Base-by-base conservation (phyloP, 2,113 vertebrate species). In the Chaenocephalus aceratus region DNA sequence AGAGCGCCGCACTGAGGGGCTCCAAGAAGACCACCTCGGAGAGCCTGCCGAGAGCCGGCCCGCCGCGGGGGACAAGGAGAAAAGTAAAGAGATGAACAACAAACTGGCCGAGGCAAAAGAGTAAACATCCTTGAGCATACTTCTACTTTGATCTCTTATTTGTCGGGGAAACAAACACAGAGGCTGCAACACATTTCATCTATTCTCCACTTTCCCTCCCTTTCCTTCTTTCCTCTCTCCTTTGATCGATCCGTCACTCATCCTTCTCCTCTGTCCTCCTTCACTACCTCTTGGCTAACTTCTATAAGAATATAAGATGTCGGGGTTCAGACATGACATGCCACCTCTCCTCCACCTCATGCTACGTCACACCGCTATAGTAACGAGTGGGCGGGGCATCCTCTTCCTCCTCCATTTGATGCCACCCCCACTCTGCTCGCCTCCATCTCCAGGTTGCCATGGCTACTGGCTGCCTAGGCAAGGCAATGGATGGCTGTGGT, bases 51-150 rank as follows among this genome's bases (percentile, higher is more conserved):
- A 95, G 45, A 72, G 93, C 83, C 96, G 88, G 49, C 94, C 96
- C 1, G 96, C 96, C 16, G 95, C 87, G 84, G 94, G 88, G 86
- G 93, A 91, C 93, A 97, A 97, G 96, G 97, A 99, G 96, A 98
- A 97, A 95, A 98, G 97, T 93, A 97, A 98, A 96, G 97, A 99
- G 97, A 98, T 98, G 94, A 99, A 99, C 97, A 99, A 99, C 97
- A 99, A 99, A 97, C 96, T 99, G 96, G 98, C 98, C 94, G 98
- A 99, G 95, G 98, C 98, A 72, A 99, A 99, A 98, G 98, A 99
- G 97, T 99, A 98, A 99, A 96, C 96, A 96, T 94, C 95, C 95
- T 95, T 94, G 81, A 93, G 93, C 89, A 87, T 96, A 96, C 95
- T 97, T 97, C 93, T 92, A 86, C 93, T 95, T 94, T 94, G 80